Percentiles rank a stretch among this genome's conserved stretches.
These are phyloP conservation scores for Phylloscopus trochiloides DNA, from an alignment of 2,113 vertebrate genomes.

Conservation along the genomic window DNA sequence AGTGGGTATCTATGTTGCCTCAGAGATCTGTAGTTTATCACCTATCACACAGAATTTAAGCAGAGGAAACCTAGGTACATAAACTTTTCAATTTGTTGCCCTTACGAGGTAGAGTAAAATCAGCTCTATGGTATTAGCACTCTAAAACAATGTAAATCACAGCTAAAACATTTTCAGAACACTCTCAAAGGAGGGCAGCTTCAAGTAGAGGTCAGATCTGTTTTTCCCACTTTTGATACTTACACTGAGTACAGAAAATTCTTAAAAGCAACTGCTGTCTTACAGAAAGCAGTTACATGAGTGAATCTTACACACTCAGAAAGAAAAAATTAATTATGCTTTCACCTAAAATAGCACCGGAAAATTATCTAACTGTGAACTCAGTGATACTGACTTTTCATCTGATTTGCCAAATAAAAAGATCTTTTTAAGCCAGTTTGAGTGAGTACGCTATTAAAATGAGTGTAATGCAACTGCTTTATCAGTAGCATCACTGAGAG, in stretches of 20 bases:
- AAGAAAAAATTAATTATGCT: constrained; percentile 11
- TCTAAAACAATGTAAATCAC: neutral
- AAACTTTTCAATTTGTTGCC: neutral
- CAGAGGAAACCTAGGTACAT: neutral
- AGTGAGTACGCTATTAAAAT: neutral
- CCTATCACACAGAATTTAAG: neutral
- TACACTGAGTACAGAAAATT: neutral
- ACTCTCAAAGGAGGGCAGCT: neutral
- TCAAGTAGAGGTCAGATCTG: neutral
- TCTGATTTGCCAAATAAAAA: neutral
- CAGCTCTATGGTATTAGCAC: neutral
- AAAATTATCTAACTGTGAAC: constrained; percentile 30
- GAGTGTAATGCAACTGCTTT: constrained; percentile 16
- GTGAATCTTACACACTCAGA: neutral
- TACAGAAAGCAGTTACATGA: neutral
- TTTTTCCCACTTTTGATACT: neutral
- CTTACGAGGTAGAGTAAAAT: neutral
- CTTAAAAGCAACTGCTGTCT: neutral
- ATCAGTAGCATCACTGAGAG: neutral
- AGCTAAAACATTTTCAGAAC: neutral
- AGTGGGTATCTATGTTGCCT: neutral
- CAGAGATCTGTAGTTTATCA: neutral
- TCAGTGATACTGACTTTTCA: neutral
- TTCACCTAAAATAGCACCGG: constrained; percentile 1
- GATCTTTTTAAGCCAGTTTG: neutral